Evolutionary conservation across 1,140 invertebrate genomes (phyloP).

Genomic region (Doryteuthis pealeii): DNA sequence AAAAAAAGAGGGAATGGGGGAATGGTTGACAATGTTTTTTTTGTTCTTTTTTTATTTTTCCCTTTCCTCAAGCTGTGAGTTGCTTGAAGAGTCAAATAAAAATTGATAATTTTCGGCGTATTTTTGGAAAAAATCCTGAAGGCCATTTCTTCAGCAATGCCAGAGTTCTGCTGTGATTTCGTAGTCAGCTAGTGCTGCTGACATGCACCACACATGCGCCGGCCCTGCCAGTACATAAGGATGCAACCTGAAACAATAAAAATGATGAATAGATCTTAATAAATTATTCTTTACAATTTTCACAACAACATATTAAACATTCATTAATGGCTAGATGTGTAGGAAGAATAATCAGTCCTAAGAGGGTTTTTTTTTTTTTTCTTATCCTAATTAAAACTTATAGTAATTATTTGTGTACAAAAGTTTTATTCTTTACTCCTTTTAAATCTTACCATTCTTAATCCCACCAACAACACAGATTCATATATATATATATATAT

Average conservation of each 20-base stretch:
- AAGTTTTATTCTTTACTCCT: too few relatives aligned
- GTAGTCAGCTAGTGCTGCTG: constrained; percentile 50
- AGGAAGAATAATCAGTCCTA: background rate
- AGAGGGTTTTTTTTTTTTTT: background rate
- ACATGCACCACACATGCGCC: constrained; percentile 81
- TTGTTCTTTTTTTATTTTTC: too few relatives aligned
- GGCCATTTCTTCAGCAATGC: constrained; percentile 51
- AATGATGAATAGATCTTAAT: constrained; percentile 6
- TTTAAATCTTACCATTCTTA: too few relatives aligned
- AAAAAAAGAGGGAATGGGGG: too few relatives aligned
- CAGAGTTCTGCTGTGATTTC: constrained; percentile 42
- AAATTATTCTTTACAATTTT: background rate
- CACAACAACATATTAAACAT: background rate
- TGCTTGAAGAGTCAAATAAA: background rate
- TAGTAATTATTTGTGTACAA: too few relatives aligned
- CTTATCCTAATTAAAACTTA: too few relatives aligned
- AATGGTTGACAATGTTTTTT: too few relatives aligned
- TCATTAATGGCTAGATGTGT: background rate
- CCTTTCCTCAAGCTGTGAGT: too few relatives aligned
- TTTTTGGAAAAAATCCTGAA: constrained; percentile 43
- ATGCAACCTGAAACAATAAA: constrained; percentile 65
- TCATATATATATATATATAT: too few relatives aligned
- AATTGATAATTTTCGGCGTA: constrained; percentile 1
- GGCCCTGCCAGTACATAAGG: constrained; percentile 77
- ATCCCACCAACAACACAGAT: too few relatives aligned